Base-by-base conservation (phyloP, 2,888 invertebrate species). In the Caenorhabditis sinica region DNA sequence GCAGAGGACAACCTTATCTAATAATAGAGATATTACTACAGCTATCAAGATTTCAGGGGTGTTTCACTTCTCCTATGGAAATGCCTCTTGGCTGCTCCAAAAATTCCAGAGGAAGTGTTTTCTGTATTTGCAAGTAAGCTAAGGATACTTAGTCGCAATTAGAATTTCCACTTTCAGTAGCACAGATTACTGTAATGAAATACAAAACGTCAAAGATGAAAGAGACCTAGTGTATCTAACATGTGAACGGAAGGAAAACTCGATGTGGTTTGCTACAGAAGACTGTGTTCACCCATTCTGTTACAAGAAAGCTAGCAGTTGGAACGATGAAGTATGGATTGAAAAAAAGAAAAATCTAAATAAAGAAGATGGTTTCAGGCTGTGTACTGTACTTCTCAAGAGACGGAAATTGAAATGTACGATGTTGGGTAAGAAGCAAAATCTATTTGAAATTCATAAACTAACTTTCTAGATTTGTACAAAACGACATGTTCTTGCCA, bases 101-200 rank as follows among this genome's bases (percentile, higher is more conserved):
- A 30, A 72, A 72, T 43, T 60, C 20, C 2, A 43, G 17, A 53
- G 65, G 56, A 56, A 75, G 43, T 36, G 28, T 40, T 8, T 65
- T 75, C 28, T 75, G 74, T 20, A 30, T 75, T 45, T 76, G 75
- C 66, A 76, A 76, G 75, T 76, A 33, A 8, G 75, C 23, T 1
- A 15, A 11, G 3, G 15, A 23, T 28, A 23, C 11, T 23, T 6
- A 0, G 23, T 49, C 0, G 30, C 6, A 17, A 28, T n/a, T 28
- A 17, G 30, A 45, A 45, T 36, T 43, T 36, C 13, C 0, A 30
- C 20, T 45, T 65, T 45, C 25, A 81, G 80, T 49, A 28, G 45
- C 13, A 56, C 65, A 15, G 58, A 73, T 15, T 66, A 73, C 28
- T 81, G 80, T 28, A 81, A 81, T 49, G 58, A 65, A 13, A 13